Evolutionary conservation across 2,888 invertebrate genomes (phyloP).

Genomic region (Meiosimyza decipiens): DNA sequence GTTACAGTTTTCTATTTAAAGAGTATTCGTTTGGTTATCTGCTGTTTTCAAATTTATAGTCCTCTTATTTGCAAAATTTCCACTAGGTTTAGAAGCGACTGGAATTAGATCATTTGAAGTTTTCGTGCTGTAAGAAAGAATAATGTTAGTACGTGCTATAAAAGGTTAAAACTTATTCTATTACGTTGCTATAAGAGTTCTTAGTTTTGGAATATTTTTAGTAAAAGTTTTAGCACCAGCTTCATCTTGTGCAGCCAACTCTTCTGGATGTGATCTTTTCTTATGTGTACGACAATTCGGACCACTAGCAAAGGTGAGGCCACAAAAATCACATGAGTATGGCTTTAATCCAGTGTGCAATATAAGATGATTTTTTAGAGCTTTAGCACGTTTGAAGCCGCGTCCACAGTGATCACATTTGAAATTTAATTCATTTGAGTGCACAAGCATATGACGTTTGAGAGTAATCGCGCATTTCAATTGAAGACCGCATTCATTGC

Average conservation of each 20-base stretch:
- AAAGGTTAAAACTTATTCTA: conserved; percentile 27
- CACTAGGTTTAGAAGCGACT: conserved; percentile 54
- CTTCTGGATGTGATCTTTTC: conserved; percentile 62
- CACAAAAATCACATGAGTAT: conserved; percentile 64
- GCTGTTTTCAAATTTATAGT: background rate
- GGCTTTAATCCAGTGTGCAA: conserved; percentile 63
- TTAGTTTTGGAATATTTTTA: conserved; percentile 47
- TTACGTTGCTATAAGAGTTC: conserved; percentile 61
- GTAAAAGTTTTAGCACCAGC: conserved; percentile 38
- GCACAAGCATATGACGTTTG: conserved; percentile 55
- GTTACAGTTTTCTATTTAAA: too few species aligned
- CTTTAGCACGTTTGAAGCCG: conserved; percentile 63
- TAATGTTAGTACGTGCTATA: background rate
- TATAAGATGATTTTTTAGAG: conserved; percentile 63
- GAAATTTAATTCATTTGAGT: conserved; percentile 58
- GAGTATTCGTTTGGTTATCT: background rate
- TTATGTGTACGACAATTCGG: conserved; percentile 65
- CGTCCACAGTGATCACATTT: conserved; percentile 59
- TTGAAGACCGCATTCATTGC: conserved; percentile 57
- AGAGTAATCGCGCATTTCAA: conserved; percentile 56
- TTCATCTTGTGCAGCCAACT: conserved; percentile 59
- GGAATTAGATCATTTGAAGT: conserved; percentile 54
- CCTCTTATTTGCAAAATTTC: background rate
- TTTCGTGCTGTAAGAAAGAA: conserved; percentile 48
- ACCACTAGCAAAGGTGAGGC: conserved; percentile 64